Conservation (phyloP, 2,888 invertebrate species). For the Stenodema calcarata region DNA sequence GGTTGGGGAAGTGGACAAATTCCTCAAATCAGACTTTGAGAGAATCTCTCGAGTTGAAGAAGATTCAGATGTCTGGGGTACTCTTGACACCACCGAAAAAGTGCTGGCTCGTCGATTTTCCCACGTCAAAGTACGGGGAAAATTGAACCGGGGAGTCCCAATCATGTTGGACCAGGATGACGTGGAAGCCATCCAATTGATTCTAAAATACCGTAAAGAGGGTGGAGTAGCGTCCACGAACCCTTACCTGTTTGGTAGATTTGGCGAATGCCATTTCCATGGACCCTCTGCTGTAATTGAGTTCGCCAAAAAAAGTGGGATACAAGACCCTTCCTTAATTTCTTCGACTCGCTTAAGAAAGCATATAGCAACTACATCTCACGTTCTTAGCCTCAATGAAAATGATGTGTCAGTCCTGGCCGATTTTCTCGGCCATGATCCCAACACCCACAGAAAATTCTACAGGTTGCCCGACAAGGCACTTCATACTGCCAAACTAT, state of each 20-base stretch:
- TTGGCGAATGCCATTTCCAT: not conserved
- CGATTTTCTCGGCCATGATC: not conserved
- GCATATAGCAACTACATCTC: not conserved
- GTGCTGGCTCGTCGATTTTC: not conserved
- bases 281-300: not conserved
- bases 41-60: not conserved
- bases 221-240: not conserved
- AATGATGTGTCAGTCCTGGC: not conserved
- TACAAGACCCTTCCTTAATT: not conserved
- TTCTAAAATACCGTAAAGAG: not conserved
- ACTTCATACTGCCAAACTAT: not conserved
- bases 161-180: not conserved
- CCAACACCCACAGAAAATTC: not conserved
- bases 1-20: not conserved
- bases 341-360: not conserved
- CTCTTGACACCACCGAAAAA: not conserved
- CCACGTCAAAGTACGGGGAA: not conserved
- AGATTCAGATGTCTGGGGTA: not conserved
- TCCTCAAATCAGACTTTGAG: not conserved
- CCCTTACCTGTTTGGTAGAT: not conserved
- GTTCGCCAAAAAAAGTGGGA: not conserved
- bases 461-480: not conserved
- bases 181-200: not conserved
- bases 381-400: not conserved
- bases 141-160: not conserved